Evolutionary conservation across 2,797 vertebrate genomes (phyloP).

Genomic region (Spatula clypeata): DNA sequence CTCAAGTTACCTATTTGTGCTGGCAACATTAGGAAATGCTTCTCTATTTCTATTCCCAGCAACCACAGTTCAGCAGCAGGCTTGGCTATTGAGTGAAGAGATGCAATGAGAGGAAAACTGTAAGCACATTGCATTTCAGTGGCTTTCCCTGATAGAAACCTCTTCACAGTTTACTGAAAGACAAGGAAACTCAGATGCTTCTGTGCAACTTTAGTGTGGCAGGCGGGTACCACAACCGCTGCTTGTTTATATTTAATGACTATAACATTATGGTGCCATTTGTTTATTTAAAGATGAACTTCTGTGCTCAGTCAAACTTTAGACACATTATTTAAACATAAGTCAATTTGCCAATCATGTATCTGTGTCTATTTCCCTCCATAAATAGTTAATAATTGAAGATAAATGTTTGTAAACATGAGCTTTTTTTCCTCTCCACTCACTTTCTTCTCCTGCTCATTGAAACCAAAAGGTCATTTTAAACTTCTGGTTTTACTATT

Average conservation of each 20-base stretch:
- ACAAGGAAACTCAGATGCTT: not conserved
- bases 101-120: conserved; percentile 41
- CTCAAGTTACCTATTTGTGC: not conserved
- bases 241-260: conserved; percentile 76
- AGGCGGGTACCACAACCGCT: conserved; percentile 20
- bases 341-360: conserved; percentile 49
- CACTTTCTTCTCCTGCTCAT: conserved; percentile 29
- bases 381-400: conserved; percentile 63
- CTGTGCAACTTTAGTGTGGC: conserved; percentile 36
- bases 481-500: not conserved
- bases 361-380: conserved; percentile 9
- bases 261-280: conserved; percentile 62
- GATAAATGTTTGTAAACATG: conserved; percentile 47
- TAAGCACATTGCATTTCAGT: not conserved
- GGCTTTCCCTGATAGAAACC: not conserved
- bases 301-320: conserved; percentile 65
- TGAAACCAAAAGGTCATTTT: conserved; percentile 16
- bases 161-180: conserved; percentile 49
- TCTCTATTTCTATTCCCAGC: not conserved
- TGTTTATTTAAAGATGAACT: conserved; percentile 79
- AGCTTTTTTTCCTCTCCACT: not conserved
- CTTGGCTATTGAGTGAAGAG: not conserved
- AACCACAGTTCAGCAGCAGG: not conserved
- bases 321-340: conserved; percentile 69
- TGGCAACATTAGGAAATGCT: not conserved